A percentile compares a stretch with the other conserved stretches of the same genome.
These are phyloP conservation scores for Philopotamus ludificatus DNA, from an alignment of 1,140 invertebrate genomes.

Conservation along the genomic window DNA sequence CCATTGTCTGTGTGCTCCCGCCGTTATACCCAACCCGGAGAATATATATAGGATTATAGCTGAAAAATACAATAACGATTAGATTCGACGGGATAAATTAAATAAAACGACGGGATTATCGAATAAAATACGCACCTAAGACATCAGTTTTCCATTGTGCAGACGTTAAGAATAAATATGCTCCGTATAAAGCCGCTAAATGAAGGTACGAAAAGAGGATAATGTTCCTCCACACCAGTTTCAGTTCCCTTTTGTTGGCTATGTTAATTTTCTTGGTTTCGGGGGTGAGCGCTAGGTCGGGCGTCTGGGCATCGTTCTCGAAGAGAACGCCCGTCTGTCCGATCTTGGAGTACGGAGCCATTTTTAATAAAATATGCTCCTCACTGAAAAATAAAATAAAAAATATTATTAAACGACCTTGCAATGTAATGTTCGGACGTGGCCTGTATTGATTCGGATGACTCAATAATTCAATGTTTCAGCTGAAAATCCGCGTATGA, in stretches of 20 bases:
- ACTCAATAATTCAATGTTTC: no score
- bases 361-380: slow-evolving; percentile 37
- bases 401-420: not conserved
- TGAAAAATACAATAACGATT: slow-evolving; percentile 55
- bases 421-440: not conserved
- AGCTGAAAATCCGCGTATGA: no score
- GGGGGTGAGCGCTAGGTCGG: slow-evolving; percentile 53
- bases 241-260: slow-evolving; percentile 52
- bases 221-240: slow-evolving; percentile 94
- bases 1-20: slow-evolving; percentile 93
- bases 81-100: no score
- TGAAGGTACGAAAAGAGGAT: slow-evolving; percentile 84
- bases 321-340: slow-evolving; percentile 58
- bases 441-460: not conserved
- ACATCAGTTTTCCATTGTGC: slow-evolving; percentile 75
- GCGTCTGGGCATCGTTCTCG: slow-evolving; percentile 62
- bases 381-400: not conserved
- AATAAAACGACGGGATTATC: not conserved
- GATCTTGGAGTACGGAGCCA: slow-evolving; percentile 63
- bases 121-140: slow-evolving; percentile 66
- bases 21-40: slow-evolving; percentile 83
- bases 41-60: slow-evolving; percentile 68
- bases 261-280: slow-evolving; percentile 49
- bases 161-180: slow-evolving; percentile 75
- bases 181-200: slow-evolving; percentile 78